phyloP scores from a whole-genome alignment of 2,888 invertebrate genomes.

The Dinocampus coccinellae region DNA sequence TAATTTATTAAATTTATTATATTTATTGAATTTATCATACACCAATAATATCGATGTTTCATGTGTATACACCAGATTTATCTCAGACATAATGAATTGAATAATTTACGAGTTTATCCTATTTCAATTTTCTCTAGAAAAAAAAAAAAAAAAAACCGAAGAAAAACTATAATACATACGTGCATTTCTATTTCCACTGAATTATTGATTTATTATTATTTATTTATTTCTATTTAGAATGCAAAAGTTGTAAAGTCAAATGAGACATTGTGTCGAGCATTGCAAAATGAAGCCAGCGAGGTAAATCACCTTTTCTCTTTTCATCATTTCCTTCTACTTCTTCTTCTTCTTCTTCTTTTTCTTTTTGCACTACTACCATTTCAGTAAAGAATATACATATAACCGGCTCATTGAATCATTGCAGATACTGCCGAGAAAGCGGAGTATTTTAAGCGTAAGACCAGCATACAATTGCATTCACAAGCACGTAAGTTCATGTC shows the following conservation, averaged over 20 bases:
- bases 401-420: conserved; percentile 28
- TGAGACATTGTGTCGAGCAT: conserved; percentile 45
- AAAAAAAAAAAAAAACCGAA: too few species aligned
- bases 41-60: too few species aligned
- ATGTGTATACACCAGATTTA: too few species aligned
- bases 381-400: background rate
- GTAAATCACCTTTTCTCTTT: conserved; percentile 44
- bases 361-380: too few species aligned
- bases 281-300: conserved; percentile 51
- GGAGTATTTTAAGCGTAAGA: conserved; percentile 60
- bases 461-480: conserved; percentile 64
- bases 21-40: too few species aligned
- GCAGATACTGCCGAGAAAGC: conserved; percentile 62
- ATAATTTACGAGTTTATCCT: background rate
- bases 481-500: conserved; percentile 63
- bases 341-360: conserved; percentile 26
- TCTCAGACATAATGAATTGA: background rate
- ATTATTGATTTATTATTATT: background rate
- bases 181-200: background rate
- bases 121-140: too few species aligned
- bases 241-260: conserved; percentile 41
- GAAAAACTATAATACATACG: too few species aligned
- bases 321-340: conserved; percentile 9
- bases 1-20: background rate
- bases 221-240: conserved; percentile 43